Evolutionary conservation across 92 coral and sea anemone species (phyloP).

Genomic region (Bergia puertoricense): DNA sequence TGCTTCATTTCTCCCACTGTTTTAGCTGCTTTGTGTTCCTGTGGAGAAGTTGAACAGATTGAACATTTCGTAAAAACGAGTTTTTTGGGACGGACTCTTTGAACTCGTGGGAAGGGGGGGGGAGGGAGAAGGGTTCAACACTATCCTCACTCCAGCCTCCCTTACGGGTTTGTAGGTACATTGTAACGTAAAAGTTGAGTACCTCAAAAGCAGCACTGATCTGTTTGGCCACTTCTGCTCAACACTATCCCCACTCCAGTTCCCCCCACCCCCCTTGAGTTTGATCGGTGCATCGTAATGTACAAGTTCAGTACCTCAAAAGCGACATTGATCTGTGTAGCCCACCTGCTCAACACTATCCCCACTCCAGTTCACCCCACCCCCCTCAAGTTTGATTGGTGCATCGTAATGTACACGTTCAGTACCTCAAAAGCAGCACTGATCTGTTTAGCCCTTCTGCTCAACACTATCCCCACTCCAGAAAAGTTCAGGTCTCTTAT

Average conservation of each 20-base stretch:
- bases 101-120: too few species aligned
- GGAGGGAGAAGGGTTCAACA: constrained; percentile 49
- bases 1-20: constrained; percentile 99
- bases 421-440: constrained; percentile 97
- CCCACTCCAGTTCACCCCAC: constrained; percentile 68
- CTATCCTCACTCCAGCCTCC: constrained; percentile 79
- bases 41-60: not conserved
- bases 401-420: not conserved
- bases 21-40: constrained; percentile 98
- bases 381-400: too few species aligned
- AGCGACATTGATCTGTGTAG: constrained; percentile 95
- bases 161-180: too few species aligned
- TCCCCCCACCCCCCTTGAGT: too few species aligned
- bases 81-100: too few species aligned
- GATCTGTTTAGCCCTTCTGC: constrained; percentile 92
- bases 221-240: constrained; percentile 89
- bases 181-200: not conserved
- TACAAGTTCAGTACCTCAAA: constrained; percentile 72
- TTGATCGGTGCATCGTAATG: too few species aligned
- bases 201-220: constrained; percentile 99
- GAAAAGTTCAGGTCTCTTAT: constrained; percentile 96
- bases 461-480: constrained; percentile 92
- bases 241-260: constrained; percentile 91
- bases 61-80: too few species aligned
- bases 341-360: constrained; percentile 82